These are phyloP conservation scores for Phylloscopus trochiloides DNA, from an alignment of 2,113 vertebrate genomes.

Conservation along the genomic window DNA sequence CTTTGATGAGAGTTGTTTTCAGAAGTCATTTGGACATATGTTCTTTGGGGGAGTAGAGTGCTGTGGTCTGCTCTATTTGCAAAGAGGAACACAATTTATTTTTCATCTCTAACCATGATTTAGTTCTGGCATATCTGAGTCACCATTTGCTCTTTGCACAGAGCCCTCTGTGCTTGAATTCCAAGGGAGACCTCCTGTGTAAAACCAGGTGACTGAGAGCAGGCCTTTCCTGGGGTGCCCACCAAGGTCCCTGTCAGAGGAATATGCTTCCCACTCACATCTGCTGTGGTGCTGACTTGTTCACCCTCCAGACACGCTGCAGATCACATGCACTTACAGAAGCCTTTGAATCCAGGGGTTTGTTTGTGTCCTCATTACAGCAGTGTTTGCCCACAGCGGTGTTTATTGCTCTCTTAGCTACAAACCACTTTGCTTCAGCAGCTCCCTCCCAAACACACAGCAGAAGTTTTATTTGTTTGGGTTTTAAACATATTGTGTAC, in stretches of 20 bases:
- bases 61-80: background rate
- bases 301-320: background rate
- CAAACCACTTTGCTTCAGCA: background rate
- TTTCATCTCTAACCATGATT: background rate
- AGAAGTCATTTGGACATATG: background rate
- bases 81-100: background rate
- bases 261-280: background rate
- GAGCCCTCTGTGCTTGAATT: background rate
- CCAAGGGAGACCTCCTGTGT: accelerated
- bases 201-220: background rate
- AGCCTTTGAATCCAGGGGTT: background rate
- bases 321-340: background rate
- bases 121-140: background rate
- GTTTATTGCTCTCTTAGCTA: background rate
- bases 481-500: background rate
- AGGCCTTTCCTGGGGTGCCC: background rate
- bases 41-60: background rate
- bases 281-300: background rate
- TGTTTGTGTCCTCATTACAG: background rate
- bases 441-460: background rate
- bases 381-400: background rate
- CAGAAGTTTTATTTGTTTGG: background rate
- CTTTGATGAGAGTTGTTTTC: accelerated
- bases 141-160: background rate
- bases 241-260: background rate